These are phyloP conservation scores for Octonoba sinensis DNA, from an alignment of 2,888 invertebrate genomes.

Conservation along the genomic window DNA sequence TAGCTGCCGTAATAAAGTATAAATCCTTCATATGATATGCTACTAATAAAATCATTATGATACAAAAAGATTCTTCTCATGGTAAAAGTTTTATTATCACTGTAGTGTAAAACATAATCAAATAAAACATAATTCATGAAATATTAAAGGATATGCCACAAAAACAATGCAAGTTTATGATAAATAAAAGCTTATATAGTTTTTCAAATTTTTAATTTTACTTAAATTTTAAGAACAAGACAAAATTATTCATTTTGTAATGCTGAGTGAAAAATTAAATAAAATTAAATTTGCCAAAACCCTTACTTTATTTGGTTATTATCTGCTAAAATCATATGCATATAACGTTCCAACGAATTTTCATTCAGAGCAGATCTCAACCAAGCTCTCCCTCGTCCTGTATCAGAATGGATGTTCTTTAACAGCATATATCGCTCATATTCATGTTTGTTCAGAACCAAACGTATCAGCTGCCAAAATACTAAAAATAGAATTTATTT, in stretches of 20 bases:
- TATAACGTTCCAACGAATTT: slow-evolving; percentile 82
- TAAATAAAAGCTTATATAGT: not conserved
- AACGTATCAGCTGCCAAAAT: slow-evolving; percentile 73
- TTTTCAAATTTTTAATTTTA: not conserved
- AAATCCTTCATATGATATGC: too few species aligned
- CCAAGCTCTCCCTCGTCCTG: slow-evolving; percentile 89
- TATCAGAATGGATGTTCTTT: slow-evolving; percentile 73
- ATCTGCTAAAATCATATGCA: slow-evolving; percentile 82
- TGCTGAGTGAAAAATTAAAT: not conserved
- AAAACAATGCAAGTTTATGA: not conserved
- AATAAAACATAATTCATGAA: not conserved
- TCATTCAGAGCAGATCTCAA: slow-evolving; percentile 91
- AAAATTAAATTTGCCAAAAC: not conserved
- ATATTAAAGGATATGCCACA: too few species aligned
- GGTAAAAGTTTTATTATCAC: too few species aligned
- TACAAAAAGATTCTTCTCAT: too few species aligned
- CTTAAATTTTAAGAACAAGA: not conserved
- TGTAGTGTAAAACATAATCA: not conserved
- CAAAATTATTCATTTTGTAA: not conserved
- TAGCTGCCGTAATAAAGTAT: too few species aligned
- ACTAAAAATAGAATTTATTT: slow-evolving; percentile 68
- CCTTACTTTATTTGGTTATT: slow-evolving; percentile 74
- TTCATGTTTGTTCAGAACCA: slow-evolving; percentile 87
- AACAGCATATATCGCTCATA: slow-evolving; percentile 85
- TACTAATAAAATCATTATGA: too few species aligned